Base-by-base conservation (phyloP, 2,888 invertebrate species). In the Tetheella fluctuosa region DNA sequence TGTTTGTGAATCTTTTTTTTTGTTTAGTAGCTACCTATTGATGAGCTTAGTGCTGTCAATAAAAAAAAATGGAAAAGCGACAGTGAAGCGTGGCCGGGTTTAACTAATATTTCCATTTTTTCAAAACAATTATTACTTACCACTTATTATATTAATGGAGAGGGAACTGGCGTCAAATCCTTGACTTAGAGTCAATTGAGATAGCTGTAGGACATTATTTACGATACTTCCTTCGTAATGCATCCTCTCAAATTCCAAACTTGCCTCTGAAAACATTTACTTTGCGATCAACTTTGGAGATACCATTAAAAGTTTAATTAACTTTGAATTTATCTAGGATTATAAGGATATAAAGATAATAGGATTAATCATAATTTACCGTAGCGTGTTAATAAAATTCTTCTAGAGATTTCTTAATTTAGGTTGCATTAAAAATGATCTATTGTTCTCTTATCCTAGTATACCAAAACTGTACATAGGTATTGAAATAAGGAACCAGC, bases 191-290 rank as follows among this genome's bases (percentile, higher is more conserved):
- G 74, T 69, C 30, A 90, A 70, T 20, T 71, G 68, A 39, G 76
- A 58, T 30, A 79, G 63, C 59, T 64, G 59, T 52, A 89, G 64
- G 20, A 17, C 54, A 64, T 85, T 84, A 62, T 88, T 80, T 39
- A 78, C 69, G 23, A 90, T 86, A 34, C 53, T 66, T 30, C 89
- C 90, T 65, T 77, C 72, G 63, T 89, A 88, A 63, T 75, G 68
- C 34, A 73, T 62, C 17, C 71, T 76, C 66, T 85, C 79, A 57
- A 90, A 90, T 64, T 72, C 67, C 61, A 90, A 64, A n/a, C 61
- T 67, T 13, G 63, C 63, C 57, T 73, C 89, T 87, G 79, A 60
- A 85, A 63, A 48, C 70, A 62, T 52, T 61, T 34, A 39, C 1
- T 57, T 39, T 28, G 37, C 34, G n/a, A 37, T 23, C 34, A 55